Percentiles rank a stretch among this genome's conserved stretches.
Evolutionary conservation across 2,113 vertebrate genomes (phyloP).

Genomic region (Clarias magur): DNA sequence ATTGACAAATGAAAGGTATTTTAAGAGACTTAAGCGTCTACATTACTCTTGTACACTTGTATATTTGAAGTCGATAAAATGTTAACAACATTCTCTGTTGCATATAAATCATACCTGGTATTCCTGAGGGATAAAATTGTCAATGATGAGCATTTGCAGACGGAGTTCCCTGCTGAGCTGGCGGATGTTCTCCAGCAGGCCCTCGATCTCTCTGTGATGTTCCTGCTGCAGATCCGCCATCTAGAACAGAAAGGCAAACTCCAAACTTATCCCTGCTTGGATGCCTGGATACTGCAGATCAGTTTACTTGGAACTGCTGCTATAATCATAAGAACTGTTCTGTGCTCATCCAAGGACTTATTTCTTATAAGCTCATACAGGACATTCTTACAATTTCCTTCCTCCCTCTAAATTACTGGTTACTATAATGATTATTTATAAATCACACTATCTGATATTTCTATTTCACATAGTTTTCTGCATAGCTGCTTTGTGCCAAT

Average conservation of each 20-base stretch:
- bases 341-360: background rate
- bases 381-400: background rate
- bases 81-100: background rate
- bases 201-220: constrained; percentile 95
- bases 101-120: constrained; percentile 82
- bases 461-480: background rate
- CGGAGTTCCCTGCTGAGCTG: constrained; percentile 94
- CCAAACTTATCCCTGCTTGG: background rate
- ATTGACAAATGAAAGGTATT: background rate
- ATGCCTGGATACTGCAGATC: background rate
- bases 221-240: constrained; percentile 98
- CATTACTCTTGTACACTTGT: background rate
- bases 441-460: background rate
- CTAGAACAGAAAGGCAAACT: constrained; percentile 62
- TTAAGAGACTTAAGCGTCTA: background rate
- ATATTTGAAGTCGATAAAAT: background rate
- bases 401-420: background rate
- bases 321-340: background rate
- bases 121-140: constrained; percentile 97
- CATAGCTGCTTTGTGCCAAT: background rate
- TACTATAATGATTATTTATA: background rate
- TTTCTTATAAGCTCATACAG: background rate
- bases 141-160: constrained; percentile 96
- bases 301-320: background rate
- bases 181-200: constrained; percentile 91